phyloP scores from a whole-genome alignment of 2,797 vertebrate species.

The Danio jaintianensis region DNA sequence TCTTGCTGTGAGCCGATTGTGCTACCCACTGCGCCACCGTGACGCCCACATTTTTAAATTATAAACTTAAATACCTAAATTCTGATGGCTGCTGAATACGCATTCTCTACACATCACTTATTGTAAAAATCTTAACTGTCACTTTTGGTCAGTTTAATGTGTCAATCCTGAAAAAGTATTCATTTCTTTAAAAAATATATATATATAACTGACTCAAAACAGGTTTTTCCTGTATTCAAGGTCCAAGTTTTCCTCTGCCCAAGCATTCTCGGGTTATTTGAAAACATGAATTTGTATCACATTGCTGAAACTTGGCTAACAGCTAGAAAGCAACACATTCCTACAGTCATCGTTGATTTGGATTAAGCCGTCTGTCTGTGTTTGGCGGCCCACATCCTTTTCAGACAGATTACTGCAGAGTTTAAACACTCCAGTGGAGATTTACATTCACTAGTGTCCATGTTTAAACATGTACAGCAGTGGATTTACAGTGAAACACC shows the following conservation, averaged over 20 bases:
- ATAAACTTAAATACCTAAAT: too few species aligned
- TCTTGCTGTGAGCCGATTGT: too few species aligned
- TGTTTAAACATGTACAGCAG: slow-evolving; percentile 31
- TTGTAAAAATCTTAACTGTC: background rate
- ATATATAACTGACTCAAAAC: background rate
- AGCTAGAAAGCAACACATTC: slow-evolving; percentile 3
- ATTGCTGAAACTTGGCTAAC: background rate
- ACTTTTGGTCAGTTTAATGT: background rate
- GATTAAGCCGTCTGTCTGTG: background rate
- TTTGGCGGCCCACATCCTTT: background rate
- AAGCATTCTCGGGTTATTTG: background rate
- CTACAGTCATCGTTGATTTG: background rate
- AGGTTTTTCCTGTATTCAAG: background rate
- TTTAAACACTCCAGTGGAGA: slow-evolving; percentile 17
- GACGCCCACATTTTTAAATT: too few species aligned
- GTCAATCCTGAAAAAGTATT: background rate
- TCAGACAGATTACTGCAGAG: slow-evolving; percentile 21
- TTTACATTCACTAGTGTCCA: slow-evolving; percentile 8
- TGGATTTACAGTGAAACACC: slow-evolving; percentile 30
- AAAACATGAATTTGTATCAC: background rate
- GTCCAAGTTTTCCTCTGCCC: background rate
- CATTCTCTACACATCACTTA: too few species aligned
- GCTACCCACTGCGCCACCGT: too few species aligned
- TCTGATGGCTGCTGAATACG: too few species aligned
- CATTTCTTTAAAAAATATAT: background rate